Conservation (phyloP, 2,888 invertebrate genomes). For the Agelastica alni region DNA sequence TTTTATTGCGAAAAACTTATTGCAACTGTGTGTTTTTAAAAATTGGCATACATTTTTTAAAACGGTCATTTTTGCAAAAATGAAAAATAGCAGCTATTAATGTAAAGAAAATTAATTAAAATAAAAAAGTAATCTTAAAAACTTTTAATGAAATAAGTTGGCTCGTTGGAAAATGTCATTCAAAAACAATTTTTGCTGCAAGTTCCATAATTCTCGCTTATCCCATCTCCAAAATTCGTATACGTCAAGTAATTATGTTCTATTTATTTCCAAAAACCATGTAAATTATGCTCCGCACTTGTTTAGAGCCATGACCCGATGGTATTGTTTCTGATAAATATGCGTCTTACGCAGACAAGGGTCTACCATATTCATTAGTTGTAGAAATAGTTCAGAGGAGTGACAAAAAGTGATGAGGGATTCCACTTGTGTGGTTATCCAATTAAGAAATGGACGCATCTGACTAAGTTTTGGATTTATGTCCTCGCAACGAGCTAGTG, state of each 20-base stretch:
- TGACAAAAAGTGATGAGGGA: slow-evolving; percentile 25
- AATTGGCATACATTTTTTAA: too few species aligned
- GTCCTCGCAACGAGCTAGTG: slow-evolving; percentile 16
- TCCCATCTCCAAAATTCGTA: background rate
- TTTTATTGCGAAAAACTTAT: too few species aligned
- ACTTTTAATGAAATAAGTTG: too few species aligned
- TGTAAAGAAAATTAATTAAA: too few species aligned
- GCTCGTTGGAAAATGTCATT: too few species aligned
- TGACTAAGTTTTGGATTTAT: slow-evolving; percentile 21
- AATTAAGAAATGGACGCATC: slow-evolving; percentile 21
- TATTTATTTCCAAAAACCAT: slow-evolving; percentile 3
- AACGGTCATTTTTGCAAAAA: too few species aligned
- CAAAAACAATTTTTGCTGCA: too few species aligned
- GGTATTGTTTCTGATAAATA: slow-evolving; percentile 16
- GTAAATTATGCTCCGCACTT: slow-evolving; percentile 7
- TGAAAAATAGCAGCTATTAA: too few species aligned
- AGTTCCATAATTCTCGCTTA: too few species aligned
- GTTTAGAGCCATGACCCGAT: background rate
- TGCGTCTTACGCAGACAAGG: slow-evolving; percentile 20
- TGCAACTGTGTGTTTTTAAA: too few species aligned
- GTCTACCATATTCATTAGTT: slow-evolving; percentile 23
- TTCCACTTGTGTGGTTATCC: slow-evolving; percentile 23
- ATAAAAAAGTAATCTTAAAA: too few species aligned
- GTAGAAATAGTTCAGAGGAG: slow-evolving; percentile 18
- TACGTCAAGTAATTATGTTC: background rate